Percentiles rank a stretch among this genome's conserved stretches.
phyloP scores from a whole-genome alignment of 2,888 invertebrate species.

The Ditula angustiorana region DNA sequence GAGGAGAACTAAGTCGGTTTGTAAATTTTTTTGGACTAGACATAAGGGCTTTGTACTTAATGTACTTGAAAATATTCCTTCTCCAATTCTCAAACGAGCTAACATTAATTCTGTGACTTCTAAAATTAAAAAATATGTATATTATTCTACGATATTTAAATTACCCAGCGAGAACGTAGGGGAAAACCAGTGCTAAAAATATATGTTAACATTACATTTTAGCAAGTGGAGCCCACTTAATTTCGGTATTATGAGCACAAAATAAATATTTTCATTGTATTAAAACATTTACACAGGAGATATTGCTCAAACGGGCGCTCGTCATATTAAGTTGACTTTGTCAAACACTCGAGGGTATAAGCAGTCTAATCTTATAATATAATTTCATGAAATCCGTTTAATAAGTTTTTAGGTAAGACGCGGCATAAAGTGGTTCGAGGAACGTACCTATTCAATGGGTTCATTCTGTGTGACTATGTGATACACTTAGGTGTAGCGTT shows the following conservation, averaged over 20 bases:
- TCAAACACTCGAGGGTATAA: conserved; percentile 23
- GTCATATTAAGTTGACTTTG: conserved; percentile 41
- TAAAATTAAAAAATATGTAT: too few species aligned
- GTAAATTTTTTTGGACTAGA: too few species aligned
- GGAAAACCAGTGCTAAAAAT: conserved; percentile 14
- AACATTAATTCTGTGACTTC: too few species aligned
- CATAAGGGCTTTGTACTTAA: too few species aligned
- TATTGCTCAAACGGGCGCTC: conserved; percentile 43
- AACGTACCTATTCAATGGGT: too few species aligned
- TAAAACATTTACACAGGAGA: conserved; percentile 53
- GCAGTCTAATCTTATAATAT: conserved; percentile 15
- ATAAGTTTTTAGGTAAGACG: neutral
- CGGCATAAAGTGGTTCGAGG: neutral
- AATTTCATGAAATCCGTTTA: conserved; percentile 27
- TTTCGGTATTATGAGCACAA: conserved; percentile 52
- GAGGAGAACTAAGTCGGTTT: too few species aligned
- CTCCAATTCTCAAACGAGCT: too few species aligned
- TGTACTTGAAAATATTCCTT: too few species aligned
- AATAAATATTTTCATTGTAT: conserved; percentile 58
- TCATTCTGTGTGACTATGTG: too few species aligned
- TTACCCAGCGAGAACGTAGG: neutral
- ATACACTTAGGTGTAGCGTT: too few species aligned
- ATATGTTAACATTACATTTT: conserved; percentile 15
- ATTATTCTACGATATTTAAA: conserved; percentile 2
- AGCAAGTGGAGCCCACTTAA: conserved; percentile 44